A percentile compares a stretch with the other conserved stretches of the same genome.
Conservation (phyloP, 2,888 invertebrate genomes). For the Theristus sp. region DNA sequence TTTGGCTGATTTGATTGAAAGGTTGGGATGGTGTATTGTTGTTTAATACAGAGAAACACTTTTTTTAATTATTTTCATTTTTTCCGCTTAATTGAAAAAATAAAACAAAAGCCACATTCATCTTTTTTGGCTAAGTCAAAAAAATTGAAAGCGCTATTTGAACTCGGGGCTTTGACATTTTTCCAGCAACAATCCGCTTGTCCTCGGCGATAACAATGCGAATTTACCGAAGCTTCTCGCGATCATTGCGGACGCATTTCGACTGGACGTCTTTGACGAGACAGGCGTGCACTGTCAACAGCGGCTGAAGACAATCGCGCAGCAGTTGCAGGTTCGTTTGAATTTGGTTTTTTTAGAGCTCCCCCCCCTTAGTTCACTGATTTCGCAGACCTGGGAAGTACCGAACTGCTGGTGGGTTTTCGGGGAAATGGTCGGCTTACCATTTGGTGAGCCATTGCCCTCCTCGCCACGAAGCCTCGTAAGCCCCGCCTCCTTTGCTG, state of each 20-base stretch:
- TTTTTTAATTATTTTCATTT: background rate
- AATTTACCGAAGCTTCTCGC: slow-evolving; percentile 69
- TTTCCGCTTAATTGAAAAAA: background rate
- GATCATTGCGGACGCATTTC: slow-evolving; percentile 57
- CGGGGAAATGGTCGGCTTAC: too few relatives aligned
- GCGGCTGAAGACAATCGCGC: background rate
- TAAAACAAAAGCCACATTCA: background rate
- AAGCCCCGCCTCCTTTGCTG: too few relatives aligned
- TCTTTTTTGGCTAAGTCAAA: too few relatives aligned
- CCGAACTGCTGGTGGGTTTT: too few relatives aligned
- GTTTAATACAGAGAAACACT: background rate
- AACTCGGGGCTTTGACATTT: too few relatives aligned
- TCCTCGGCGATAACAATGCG: slow-evolving; percentile 64
- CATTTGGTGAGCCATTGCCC: too few relatives aligned
- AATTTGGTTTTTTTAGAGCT: too few relatives aligned
- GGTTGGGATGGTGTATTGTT: slow-evolving; percentile 28
- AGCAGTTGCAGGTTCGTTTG: background rate
- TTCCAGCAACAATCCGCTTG: slow-evolving; percentile 39
- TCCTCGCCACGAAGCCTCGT: too few relatives aligned
- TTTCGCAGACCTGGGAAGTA: too few relatives aligned
- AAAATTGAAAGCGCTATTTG: too few relatives aligned
- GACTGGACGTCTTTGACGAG: slow-evolving; percentile 55
- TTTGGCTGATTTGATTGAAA: slow-evolving; percentile 79
- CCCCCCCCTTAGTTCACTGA: too few relatives aligned
- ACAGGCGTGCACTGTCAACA: slow-evolving; percentile 28